Conservation (phyloP, 2,797 vertebrate genomes). For the Novumbra hubbsi region DNA sequence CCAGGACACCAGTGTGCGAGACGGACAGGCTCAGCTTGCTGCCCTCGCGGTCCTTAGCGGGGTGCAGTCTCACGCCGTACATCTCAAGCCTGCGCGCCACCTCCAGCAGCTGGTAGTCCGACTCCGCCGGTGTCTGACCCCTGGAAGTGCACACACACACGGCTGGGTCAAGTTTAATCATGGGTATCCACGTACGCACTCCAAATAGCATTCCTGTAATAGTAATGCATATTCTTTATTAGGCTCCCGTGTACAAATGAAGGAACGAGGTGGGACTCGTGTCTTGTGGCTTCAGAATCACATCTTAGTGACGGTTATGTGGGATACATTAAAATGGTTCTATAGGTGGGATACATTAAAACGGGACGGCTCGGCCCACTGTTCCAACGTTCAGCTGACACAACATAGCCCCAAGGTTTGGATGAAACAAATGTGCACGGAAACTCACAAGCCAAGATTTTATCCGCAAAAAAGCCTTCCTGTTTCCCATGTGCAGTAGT, state of each 20-base stretch:
- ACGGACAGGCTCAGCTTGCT: constrained; percentile 90
- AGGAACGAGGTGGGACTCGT: neutral
- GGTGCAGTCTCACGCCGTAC: constrained; percentile 92
- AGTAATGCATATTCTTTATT: neutral
- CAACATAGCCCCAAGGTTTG: neutral
- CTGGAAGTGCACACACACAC: constrained; percentile 63
- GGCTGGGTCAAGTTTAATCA: neutral
- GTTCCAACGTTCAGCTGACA: constrained; percentile 42
- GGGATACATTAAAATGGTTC: neutral
- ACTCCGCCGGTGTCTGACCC: constrained; percentile 94
- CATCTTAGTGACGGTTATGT: neutral
- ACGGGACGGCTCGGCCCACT: constrained; percentile 4
- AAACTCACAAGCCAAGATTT: constrained; percentile 50
- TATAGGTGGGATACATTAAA: neutral
- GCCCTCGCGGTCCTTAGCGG: constrained; percentile 95
- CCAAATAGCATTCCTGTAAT: neutral
- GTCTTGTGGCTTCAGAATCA: neutral
- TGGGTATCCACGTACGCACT: too few species aligned
- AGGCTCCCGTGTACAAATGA: neutral
- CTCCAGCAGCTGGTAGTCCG: constrained; percentile 93
- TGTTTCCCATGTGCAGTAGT: constrained; percentile 55
- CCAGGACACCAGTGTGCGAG: constrained; percentile 91
- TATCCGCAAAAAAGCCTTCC: constrained; percentile 54
- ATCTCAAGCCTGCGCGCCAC: constrained; percentile 92
- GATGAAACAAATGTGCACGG: constrained; percentile 16